A percentile compares a stretch with the other conserved stretches of the same genome.
Conservation (phyloP, 2,113 vertebrate species). For the Corvus cornix region DNA sequence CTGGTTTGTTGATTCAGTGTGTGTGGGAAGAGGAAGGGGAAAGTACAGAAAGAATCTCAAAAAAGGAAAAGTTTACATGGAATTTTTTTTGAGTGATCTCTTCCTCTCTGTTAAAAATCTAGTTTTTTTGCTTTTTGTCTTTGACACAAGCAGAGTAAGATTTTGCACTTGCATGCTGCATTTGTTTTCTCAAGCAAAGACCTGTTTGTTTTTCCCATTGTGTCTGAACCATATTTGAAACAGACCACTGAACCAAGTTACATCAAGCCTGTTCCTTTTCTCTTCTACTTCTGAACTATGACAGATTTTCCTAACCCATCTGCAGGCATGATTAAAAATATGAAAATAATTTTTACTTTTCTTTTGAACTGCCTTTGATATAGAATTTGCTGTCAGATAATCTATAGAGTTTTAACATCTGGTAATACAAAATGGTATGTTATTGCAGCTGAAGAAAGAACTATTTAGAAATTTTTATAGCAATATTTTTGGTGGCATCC, state of each 20-base stretch:
- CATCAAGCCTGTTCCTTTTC: constrained; percentile 32
- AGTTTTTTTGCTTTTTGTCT: background rate
- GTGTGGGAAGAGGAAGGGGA: background rate
- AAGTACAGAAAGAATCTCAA: background rate
- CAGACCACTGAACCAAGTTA: constrained; percentile 46
- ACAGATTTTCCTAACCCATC: constrained; percentile 36
- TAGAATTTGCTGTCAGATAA: constrained; percentile 46
- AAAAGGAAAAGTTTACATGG: background rate
- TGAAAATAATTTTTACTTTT: constrained; percentile 53
- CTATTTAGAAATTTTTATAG: constrained; percentile 27
- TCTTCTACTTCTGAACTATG: constrained; percentile 42
- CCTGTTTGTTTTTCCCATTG: constrained; percentile 48
- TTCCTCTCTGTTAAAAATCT: background rate
- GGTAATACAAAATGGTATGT: constrained; percentile 18
- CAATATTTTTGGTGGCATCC: background rate
- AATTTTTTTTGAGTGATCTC: background rate
- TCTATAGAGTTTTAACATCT: constrained; percentile 55
- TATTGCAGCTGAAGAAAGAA: constrained; percentile 36
- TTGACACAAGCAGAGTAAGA: background rate
- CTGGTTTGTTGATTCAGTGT: constrained; percentile 8
- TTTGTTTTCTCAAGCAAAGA: constrained; percentile 55
- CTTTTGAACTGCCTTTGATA: constrained; percentile 54
- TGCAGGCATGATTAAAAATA: constrained; percentile 45
- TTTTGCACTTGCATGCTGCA: constrained; percentile 48
- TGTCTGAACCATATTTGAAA: constrained; percentile 44